phyloP scores from a whole-genome alignment of 2,113 vertebrate genomes.

The Dasyurus viverrinus region DNA sequence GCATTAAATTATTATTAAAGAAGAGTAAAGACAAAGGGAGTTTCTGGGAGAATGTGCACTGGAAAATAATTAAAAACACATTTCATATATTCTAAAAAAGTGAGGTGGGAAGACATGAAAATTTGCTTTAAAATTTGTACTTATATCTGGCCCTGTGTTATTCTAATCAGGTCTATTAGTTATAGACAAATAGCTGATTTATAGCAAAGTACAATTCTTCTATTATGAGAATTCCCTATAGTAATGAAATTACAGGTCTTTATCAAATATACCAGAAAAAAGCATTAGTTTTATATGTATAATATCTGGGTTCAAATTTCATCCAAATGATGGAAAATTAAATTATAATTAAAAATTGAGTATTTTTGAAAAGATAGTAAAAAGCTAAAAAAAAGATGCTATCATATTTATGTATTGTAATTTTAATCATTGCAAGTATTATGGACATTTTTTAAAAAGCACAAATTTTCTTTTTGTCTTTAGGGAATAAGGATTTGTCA shows the following conservation, averaged over 20 bases:
- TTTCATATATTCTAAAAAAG: background rate
- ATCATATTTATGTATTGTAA: background rate
- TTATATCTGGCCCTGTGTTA: background rate
- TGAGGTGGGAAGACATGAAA: background rate
- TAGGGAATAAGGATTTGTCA: background rate
- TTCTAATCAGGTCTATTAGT: background rate
- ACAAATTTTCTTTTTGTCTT: background rate
- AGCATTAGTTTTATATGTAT: background rate
- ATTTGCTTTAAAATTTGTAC: background rate
- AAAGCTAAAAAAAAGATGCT: constrained; percentile 7
- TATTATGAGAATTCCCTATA: background rate
- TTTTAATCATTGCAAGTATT: background rate
- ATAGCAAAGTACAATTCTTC: background rate
- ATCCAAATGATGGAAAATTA: too few species aligned
- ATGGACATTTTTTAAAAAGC: background rate
- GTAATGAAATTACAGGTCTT: background rate
- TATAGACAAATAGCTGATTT: background rate
- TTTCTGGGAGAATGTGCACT: background rate
- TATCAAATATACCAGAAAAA: background rate
- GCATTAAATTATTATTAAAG: background rate
- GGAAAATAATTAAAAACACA: background rate
- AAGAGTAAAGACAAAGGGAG: background rate
- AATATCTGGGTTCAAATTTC: too few species aligned
- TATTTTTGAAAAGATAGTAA: background rate
- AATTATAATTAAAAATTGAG: background rate